Evolutionary conservation across 2,113 vertebrate genomes (phyloP).

Genomic region (Cairina moschata): DNA sequence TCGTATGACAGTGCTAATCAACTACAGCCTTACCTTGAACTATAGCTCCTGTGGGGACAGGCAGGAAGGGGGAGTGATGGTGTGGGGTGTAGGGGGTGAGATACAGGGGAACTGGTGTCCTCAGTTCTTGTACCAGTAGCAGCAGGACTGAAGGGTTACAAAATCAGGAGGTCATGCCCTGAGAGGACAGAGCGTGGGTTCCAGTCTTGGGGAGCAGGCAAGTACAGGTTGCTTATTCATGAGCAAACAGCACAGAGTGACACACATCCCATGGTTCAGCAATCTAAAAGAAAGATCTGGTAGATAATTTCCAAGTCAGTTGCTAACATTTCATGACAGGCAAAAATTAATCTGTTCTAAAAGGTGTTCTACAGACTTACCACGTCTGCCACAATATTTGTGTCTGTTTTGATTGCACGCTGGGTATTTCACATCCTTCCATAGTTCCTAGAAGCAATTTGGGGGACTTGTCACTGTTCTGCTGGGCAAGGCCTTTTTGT

Average conservation of each 20-base stretch:
- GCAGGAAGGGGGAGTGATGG: background rate
- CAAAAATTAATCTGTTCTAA: background rate
- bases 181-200: background rate
- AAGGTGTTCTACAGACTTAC: background rate
- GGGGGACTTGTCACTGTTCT: background rate
- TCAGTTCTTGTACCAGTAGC: background rate
- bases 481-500: background rate
- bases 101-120: background rate
- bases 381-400: background rate
- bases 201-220: background rate
- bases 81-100: background rate
- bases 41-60: fast-evolving
- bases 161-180: background rate
- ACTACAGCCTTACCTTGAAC: background rate
- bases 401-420: background rate
- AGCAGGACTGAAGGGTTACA: background rate
- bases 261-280: background rate
- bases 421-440: background rate
- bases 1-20: background rate
- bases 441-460: background rate
- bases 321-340: background rate
- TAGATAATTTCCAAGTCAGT: constrained; percentile 5
- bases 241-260: background rate
- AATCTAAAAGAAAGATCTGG: constrained; percentile 1
- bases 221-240: background rate